Evolutionary conservation across 2,888 invertebrate genomes (phyloP).

Genomic region (Xanthorhoe spadicearia): DNA sequence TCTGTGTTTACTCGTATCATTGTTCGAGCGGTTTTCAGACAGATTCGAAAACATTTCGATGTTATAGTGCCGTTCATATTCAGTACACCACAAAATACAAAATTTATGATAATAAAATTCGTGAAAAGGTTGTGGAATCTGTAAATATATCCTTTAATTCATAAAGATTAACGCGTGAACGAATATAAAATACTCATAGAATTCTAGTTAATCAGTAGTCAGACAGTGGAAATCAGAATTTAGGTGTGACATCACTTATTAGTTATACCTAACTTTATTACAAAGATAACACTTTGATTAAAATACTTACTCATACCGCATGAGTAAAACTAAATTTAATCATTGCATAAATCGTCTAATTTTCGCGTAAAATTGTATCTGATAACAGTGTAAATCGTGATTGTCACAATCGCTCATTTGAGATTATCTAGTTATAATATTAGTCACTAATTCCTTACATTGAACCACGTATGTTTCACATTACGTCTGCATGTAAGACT

Average conservation of each 20-base stretch:
- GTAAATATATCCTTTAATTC: background rate
- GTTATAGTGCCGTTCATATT: background rate
- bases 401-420: background rate
- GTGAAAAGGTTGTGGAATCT: background rate
- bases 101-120: background rate
- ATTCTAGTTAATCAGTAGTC: background rate
- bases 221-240: background rate
- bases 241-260: background rate
- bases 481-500: background rate
- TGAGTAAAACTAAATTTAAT: background rate
- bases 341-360: background rate
- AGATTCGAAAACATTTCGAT: background rate
- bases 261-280: no score
- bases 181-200: background rate
- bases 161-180: no score
- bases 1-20: constrained; percentile 8
- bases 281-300: constrained; percentile 3
- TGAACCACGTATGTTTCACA: background rate
- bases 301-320: no score
- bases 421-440: background rate
- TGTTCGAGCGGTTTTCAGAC: constrained; percentile 4
- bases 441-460: constrained; percentile 6
- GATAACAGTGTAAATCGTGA: background rate
- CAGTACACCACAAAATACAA: background rate
- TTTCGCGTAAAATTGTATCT: background rate